Conservation (phyloP, 2,797 vertebrate genomes). For the Enteromius radiatus region DNA sequence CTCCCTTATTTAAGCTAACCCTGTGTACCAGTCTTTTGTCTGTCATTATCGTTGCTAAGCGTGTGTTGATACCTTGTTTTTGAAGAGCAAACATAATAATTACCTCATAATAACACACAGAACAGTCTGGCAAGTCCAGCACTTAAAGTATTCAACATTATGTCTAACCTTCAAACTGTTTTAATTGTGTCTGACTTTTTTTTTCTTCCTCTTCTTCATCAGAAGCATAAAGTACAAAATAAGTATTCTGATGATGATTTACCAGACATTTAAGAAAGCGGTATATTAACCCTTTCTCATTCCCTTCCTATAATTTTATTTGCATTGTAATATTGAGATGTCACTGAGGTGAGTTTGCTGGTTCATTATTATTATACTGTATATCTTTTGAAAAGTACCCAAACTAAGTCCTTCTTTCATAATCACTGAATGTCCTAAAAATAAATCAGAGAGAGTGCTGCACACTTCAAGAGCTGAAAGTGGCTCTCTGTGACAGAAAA, state of each 20-base stretch:
- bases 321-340: neutral
- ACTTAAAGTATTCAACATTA: neutral
- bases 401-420: conserved; percentile 27
- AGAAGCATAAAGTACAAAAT: neutral
- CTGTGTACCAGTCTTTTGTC: too few species aligned
- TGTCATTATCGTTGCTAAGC: too few species aligned
- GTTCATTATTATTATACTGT: conserved; percentile 16
- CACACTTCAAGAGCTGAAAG: conserved; percentile 29
- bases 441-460: conserved; percentile 40
- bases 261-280: neutral
- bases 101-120: too few species aligned
- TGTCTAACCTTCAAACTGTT: neutral
- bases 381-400: conserved; percentile 10
- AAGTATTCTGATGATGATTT: conserved; percentile 9
- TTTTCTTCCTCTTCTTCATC: neutral
- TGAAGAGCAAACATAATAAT: too few species aligned
- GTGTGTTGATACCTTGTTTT: too few species aligned
- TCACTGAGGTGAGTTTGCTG: neutral
- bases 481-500: conserved; percentile 47
- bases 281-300: conserved; percentile 3
- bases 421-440: conserved; percentile 43
- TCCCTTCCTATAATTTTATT: neutral
- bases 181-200: neutral
- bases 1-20: too few species aligned
- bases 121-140: neutral